Evolutionary conservation across 2,797 vertebrate species (phyloP).

Genomic region (Rachycentron canadum): DNA sequence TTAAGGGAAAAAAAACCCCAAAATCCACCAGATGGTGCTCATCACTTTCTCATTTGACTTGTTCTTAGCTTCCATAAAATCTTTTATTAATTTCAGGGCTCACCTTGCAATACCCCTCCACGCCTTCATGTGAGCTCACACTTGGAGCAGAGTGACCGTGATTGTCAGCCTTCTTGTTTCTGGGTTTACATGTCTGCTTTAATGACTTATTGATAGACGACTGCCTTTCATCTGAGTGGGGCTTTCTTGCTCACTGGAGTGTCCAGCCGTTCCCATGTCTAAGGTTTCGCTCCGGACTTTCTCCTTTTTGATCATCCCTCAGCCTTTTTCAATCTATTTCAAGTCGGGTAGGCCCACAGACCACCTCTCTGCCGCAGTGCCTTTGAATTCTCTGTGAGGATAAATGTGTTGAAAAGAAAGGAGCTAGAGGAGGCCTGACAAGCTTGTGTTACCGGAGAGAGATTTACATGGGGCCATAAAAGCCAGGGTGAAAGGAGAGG

Average conservation of each 20-base stretch:
- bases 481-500: slow-evolving; percentile 79
- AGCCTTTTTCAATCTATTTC: slow-evolving; percentile 73
- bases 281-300: slow-evolving; percentile 80
- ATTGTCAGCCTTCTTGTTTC: slow-evolving; percentile 62
- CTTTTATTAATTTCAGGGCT: slow-evolving; percentile 62
- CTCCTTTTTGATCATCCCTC: slow-evolving; percentile 79
- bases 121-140: slow-evolving; percentile 16
- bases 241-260: slow-evolving; percentile 75
- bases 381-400: slow-evolving; percentile 76
- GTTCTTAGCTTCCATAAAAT: slow-evolving; percentile 42
- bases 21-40: slow-evolving; percentile 76
- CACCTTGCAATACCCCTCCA: slow-evolving; percentile 39
- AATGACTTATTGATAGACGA: slow-evolving; percentile 83
- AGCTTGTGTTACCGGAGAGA: slow-evolving; percentile 80
- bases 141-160: slow-evolving; percentile 39
- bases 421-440: slow-evolving; percentile 67
- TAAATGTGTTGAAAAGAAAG: slow-evolving; percentile 81
- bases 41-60: slow-evolving; percentile 60
- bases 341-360: slow-evolving; percentile 63
- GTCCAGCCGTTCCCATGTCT: slow-evolving; percentile 81
- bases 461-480: slow-evolving; percentile 81
- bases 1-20: slow-evolving; percentile 39
- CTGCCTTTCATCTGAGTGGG: slow-evolving; percentile 79
- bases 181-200: slow-evolving; percentile 64
- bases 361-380: slow-evolving; percentile 62